Percentiles rank a stretch among this genome's conserved stretches.
phyloP scores from a whole-genome alignment of 2,113 vertebrate genomes.

The Athene noctua region DNA sequence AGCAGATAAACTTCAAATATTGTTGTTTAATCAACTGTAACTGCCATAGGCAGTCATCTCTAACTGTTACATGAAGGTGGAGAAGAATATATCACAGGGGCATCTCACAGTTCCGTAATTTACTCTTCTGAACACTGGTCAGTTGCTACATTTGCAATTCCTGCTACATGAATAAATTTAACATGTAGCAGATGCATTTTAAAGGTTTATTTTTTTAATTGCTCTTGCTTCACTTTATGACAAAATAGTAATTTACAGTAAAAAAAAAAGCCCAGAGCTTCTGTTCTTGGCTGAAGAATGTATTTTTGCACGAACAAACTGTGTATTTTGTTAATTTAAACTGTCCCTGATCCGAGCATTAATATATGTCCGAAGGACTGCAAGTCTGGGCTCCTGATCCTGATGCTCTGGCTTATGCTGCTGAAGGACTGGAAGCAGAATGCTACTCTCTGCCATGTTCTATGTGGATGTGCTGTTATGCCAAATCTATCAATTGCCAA shows the following conservation, averaged over 20 bases:
- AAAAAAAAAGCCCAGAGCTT: background rate
- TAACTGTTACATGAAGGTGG: background rate
- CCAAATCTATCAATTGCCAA: background rate
- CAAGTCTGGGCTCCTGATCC: background rate
- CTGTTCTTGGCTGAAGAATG: background rate
- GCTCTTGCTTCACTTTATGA: background rate
- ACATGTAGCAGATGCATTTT: background rate
- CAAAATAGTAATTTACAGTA: background rate
- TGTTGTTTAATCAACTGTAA: background rate
- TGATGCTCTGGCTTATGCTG: background rate
- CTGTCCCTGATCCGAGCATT: background rate
- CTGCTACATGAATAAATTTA: background rate
- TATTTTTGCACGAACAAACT: background rate
- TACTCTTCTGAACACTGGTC: background rate
- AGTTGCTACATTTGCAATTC: background rate
- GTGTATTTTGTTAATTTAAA: background rate
- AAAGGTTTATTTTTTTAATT: background rate
- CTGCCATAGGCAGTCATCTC: background rate
- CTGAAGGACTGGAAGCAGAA: background rate
- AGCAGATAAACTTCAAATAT: background rate
- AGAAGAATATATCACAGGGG: background rate
- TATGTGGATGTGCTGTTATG: no score
- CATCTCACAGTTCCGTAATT: background rate
- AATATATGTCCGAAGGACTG: background rate
- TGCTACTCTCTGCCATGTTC: background rate